A percentile compares a stretch with the other conserved stretches of the same genome.
Evolutionary conservation across 92 coral and sea anemone species (phyloP).

Genomic region (Bergia puertoricense): DNA sequence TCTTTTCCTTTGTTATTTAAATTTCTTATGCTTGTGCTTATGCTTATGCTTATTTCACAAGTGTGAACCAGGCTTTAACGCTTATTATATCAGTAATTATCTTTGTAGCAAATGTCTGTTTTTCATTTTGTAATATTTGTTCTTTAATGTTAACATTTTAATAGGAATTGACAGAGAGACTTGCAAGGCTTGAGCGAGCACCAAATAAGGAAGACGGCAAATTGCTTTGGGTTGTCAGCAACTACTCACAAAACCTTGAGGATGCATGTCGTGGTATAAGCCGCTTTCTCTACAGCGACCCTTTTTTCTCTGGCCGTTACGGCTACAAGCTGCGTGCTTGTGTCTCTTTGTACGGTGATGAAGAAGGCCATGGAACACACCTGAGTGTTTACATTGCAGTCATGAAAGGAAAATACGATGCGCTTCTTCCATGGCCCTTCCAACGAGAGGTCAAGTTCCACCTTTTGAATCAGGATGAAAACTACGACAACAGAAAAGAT

Average conservation of each 20-base stretch:
- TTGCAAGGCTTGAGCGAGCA: not conserved
- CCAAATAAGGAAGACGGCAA: slow-evolving; percentile 9
- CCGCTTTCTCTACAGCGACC: not conserved
- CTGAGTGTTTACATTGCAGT: not conserved
- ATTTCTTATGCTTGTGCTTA: no score
- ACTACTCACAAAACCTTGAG: not conserved
- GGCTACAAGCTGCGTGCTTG: slow-evolving; percentile 1
- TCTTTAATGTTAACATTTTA: not conserved
- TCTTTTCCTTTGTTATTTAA: no score
- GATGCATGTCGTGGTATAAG: not conserved
- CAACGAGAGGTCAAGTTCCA: not conserved
- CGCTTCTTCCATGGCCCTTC: slow-evolving; percentile 5
- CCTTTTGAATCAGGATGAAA: not conserved
- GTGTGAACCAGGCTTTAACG: no score
- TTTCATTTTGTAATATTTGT: not conserved
- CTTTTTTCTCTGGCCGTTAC: not conserved
- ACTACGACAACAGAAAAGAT: not conserved
- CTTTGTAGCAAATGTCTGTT: not conserved
- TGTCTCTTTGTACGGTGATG: not conserved
- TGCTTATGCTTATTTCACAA: no score
- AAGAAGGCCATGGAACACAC: not conserved
- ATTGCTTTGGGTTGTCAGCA: not conserved
- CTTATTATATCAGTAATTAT: no score
- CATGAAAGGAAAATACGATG: not conserved
- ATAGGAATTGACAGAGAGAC: not conserved